Percentiles rank a stretch among this genome's conserved stretches.
Evolutionary conservation across 2,113 vertebrate species (phyloP).

Genomic region (Solea senegalensis): DNA sequence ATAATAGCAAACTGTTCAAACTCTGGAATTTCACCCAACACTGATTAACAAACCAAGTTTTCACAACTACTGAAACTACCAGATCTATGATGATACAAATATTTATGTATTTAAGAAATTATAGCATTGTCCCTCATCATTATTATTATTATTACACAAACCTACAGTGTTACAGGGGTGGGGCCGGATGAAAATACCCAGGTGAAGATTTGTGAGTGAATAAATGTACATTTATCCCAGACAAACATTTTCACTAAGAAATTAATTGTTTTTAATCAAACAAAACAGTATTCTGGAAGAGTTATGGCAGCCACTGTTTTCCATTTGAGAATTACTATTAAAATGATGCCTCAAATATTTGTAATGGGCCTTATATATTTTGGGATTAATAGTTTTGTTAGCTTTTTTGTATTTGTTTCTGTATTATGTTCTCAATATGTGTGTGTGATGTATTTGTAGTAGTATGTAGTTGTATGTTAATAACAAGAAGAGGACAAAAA

Average conservation of each 20-base stretch:
- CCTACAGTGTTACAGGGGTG: too few species aligned
- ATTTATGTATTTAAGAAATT: too few species aligned
- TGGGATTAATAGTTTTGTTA: not conserved
- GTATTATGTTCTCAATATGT: too few species aligned
- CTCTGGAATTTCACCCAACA: not conserved
- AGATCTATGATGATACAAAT: not conserved
- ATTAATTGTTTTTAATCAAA: not conserved
- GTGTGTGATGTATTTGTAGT: too few species aligned
- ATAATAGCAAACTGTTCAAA: conserved; percentile 2
- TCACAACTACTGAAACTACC: not conserved
- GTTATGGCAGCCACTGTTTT: too few species aligned
- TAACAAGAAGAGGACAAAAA: too few species aligned
- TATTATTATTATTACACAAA: not conserved
- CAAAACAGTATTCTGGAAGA: not conserved
- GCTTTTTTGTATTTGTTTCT: not conserved
- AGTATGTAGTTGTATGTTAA: too few species aligned
- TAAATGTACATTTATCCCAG: not conserved
- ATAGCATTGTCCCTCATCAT: not conserved
- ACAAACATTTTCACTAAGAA: too few species aligned
- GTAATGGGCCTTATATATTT: not conserved
- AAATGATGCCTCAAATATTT: not conserved
- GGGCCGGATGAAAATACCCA: too few species aligned
- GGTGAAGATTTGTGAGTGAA: too few species aligned
- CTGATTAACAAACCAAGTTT: conserved; percentile 30
- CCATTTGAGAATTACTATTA: too few species aligned